Conservation (phyloP, 1,140 invertebrate species). For the Paracyclopina nana region DNA sequence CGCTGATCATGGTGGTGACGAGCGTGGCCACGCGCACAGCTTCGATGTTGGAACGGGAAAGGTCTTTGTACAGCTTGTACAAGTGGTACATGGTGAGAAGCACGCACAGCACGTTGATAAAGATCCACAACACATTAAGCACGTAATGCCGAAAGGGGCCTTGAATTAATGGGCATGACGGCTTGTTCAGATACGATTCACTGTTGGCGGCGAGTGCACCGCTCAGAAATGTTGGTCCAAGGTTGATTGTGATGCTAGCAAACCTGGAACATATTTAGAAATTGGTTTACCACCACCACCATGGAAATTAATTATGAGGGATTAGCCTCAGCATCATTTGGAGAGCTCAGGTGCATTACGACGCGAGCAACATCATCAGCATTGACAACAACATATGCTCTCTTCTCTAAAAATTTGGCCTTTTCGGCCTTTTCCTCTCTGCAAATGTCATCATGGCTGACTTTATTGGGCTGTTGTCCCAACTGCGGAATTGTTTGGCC, state of each 20-base stretch:
- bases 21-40: conserved; percentile 48
- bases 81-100: conserved; percentile 61
- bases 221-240: conserved; percentile 69
- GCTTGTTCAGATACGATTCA: conserved; percentile 41
- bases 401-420: too few relatives aligned
- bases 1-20: conserved; percentile 24
- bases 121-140: conserved; percentile 69
- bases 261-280: conserved; percentile 19
- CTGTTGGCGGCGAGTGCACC: conserved; percentile 62
- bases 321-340: too few relatives aligned
- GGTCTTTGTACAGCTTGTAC: conserved; percentile 56
- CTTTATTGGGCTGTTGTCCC: too few relatives aligned
- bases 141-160: conserved; percentile 61
- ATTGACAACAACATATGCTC: too few relatives aligned
- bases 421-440: too few relatives aligned
- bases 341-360: too few relatives aligned
- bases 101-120: conserved; percentile 68
- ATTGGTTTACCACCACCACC: too few relatives aligned
- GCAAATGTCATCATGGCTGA: too few relatives aligned
- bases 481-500: too few relatives aligned
- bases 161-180: conserved; percentile 53
- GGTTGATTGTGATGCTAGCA: conserved; percentile 53
- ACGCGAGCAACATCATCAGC: too few relatives aligned
- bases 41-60: conserved; percentile 48
- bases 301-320: too few relatives aligned